Percentiles rank a stretch among this genome's conserved stretches.
Evolutionary conservation across 2,113 vertebrate species (phyloP).

Genomic region (Chaenogobius annularis): DNA sequence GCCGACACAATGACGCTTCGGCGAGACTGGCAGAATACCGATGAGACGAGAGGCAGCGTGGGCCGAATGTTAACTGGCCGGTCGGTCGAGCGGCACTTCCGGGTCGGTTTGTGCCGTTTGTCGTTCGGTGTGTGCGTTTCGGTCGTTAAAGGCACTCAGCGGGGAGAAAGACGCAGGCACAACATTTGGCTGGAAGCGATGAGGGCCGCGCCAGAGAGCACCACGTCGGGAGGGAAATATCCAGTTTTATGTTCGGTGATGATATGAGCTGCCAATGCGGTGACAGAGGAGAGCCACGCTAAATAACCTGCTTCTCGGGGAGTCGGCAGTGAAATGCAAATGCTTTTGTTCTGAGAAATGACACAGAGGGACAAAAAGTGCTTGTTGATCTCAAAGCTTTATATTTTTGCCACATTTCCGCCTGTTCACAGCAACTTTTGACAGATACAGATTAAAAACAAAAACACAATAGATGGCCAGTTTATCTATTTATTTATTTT

Average conservation of each 20-base stretch:
- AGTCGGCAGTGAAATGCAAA: constrained; percentile 5
- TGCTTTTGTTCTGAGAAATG: not conserved
- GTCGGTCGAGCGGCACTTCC: not conserved
- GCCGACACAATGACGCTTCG: not conserved
- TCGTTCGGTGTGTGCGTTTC: not conserved
- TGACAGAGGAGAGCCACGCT: not conserved
- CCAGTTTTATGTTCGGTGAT: not conserved
- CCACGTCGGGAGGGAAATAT: constrained; percentile 2
- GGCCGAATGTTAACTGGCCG: not conserved
- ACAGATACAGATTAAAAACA: not conserved
- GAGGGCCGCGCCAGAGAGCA: not conserved
- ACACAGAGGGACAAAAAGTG: not conserved
- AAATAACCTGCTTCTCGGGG: constrained; percentile 4
- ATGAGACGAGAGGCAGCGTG: not conserved
- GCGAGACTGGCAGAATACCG: not conserved
- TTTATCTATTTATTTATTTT: no score
- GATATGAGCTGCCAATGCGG: not conserved
- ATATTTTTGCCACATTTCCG: not conserved
- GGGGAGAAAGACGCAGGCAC: not conserved
- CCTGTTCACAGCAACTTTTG: not conserved
- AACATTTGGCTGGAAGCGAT: not conserved
- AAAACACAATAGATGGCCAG: not conserved
- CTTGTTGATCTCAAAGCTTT: not conserved
- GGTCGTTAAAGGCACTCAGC: not conserved
- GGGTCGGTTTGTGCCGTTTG: not conserved